Conservation (phyloP, 92 coral and sea anemone species). For the Chrysogorgia sp. region DNA sequence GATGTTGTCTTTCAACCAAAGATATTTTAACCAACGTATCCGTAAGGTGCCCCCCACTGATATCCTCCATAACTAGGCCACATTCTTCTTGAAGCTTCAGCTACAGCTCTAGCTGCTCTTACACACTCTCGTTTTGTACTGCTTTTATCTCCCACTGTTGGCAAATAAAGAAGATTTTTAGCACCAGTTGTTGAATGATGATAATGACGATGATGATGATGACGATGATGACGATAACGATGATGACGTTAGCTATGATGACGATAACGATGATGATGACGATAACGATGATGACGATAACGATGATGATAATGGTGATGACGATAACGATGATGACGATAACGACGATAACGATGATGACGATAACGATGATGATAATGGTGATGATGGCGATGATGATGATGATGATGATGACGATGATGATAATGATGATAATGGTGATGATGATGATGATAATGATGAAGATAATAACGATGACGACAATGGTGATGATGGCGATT, state of each 20-base stretch:
- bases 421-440: background rate
- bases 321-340: background rate
- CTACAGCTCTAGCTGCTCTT: conserved; percentile 9
- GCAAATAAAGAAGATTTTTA: background rate
- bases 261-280: conserved; percentile 25
- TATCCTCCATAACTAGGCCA: conserved; percentile 1
- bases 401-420: background rate
- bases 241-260: conserved; percentile 18
- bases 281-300: conserved; percentile 23
- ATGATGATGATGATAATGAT: background rate
- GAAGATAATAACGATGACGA: background rate
- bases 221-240: conserved; percentile 14
- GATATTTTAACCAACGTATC: conserved; percentile 2
- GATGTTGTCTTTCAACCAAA: background rate
- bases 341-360: background rate
- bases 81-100: conserved; percentile 3
- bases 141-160: conserved; percentile 30
- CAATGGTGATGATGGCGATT: background rate
- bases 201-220: conserved; percentile 18
- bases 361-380: background rate
- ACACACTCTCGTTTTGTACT: conserved; percentile 6
- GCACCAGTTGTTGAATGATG: background rate
- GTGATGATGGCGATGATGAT: background rate
- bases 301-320: conserved; percentile 14
- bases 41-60: background rate